Percentiles rank a stretch among this genome's conserved stretches.
phyloP scores from a whole-genome alignment of 2,888 invertebrate species.

The Drosophila atripex region DNA sequence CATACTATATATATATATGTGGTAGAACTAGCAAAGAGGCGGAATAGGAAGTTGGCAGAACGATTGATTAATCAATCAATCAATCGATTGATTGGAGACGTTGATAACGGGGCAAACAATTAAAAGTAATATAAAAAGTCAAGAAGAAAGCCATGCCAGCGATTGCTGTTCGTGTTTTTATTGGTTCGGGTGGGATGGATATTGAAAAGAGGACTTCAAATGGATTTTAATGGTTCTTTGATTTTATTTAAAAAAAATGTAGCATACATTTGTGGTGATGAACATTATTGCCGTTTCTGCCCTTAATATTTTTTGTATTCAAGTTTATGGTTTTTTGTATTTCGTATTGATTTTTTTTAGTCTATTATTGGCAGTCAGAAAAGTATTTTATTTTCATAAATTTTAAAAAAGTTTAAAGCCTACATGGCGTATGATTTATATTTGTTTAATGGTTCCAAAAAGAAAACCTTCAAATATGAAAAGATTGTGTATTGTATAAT shows the following conservation, averaged over 20 bases:
- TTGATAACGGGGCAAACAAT: slow-evolving; percentile 41
- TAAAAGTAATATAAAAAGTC: slow-evolving; percentile 42
- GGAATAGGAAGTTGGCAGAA: slow-evolving; percentile 12
- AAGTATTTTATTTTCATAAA: not conserved
- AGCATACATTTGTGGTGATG: not conserved
- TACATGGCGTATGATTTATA: not conserved
- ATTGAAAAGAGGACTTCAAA: not conserved
- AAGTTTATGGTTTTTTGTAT: not conserved
- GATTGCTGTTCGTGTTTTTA: slow-evolving; percentile 2
- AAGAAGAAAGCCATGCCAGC: not conserved
- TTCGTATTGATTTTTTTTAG: not conserved
- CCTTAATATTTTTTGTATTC: not conserved
- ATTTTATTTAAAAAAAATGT: not conserved
- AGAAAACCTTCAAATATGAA: not conserved
- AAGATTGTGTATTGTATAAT: not conserved
- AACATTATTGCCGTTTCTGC: not conserved
- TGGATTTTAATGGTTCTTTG: not conserved
- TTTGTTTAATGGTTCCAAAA: not conserved
- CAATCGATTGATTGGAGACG: slow-evolving; percentile 18
- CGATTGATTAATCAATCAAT: slow-evolving; percentile 14
- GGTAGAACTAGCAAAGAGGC: slow-evolving; percentile 8
- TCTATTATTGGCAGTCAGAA: not conserved
- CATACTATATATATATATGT: slow-evolving; percentile 9
- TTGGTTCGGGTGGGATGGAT: not conserved
- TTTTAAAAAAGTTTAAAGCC: not conserved